Evolutionary conservation across 2,888 invertebrate genomes (phyloP), one percentile per base, ranked within the genome.

Genomic region (Kuschelorhynchus macadamiae): DNA sequence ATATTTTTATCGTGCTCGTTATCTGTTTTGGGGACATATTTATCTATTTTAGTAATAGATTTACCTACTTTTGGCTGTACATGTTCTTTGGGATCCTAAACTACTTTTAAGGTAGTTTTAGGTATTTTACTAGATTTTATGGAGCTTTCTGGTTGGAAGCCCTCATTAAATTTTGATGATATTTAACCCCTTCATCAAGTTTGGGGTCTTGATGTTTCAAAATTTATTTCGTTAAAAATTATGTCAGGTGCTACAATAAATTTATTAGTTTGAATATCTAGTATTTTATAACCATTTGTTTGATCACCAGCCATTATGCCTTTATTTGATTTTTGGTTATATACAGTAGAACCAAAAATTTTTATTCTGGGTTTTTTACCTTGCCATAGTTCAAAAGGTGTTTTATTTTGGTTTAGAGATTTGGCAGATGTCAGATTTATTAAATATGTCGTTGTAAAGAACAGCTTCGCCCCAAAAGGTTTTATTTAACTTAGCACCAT

Each of bases 341-440:
- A 73, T 5, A 50, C 71, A 8, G 69, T 72, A 21, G 61, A 67
- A 69, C 79, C 79, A 71, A 81, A 81, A 56, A 78, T 70, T 71
- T 71, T 77, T 63, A 79, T 47, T 70, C 71, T 39, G 33, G 81
- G 80, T 68, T 78, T 82, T 73, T 74, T 79, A 70, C 59, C 71
- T 73, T 80, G 75, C 80, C 81, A 82, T 72, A 80, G 65, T 72
- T 81, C 81, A 73, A 71, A 82, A 71, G 81, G 81, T 72, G 81
- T 81, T 76, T 79, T 78, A 55, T 60, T 61, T 46, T 57, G 1
- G 59, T 74, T 76, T 20, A 81, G 56, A 25, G 79, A 78, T 75
- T 72, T 77, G 47, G 78, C 81, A 41, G 81, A 81, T n/a, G 72
- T 72, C 55, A 76, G 63, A 73, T 83, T 83, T 32, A 81, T 76